phyloP scores from a whole-genome alignment of 1,140 invertebrate genomes.

The Apis laboriosa region DNA sequence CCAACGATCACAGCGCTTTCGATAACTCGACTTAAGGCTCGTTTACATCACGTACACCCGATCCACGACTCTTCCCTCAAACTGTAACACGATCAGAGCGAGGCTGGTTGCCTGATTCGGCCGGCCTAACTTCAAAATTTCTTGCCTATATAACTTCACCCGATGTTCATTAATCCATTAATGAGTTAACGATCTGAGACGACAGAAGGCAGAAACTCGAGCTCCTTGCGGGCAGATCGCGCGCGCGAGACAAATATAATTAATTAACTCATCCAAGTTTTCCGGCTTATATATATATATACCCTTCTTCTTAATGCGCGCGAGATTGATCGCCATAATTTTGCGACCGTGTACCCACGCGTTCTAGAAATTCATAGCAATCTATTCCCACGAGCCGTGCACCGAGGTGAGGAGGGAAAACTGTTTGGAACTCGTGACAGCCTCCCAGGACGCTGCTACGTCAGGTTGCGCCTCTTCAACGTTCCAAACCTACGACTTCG shows the following conservation, averaged over 20 bases:
- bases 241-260: constrained; percentile 35
- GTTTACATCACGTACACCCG: neutral
- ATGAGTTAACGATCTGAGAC: constrained; percentile 32
- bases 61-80: neutral
- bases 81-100: neutral
- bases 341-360: neutral
- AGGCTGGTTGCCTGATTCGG: neutral
- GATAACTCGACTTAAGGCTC: neutral
- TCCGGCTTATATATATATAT: neutral
- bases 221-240: neutral
- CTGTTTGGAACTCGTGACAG: constrained; percentile 1
- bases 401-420: neutral
- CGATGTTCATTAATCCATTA: constrained; percentile 21
- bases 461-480: constrained; percentile 3
- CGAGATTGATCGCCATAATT: constrained; percentile 37
- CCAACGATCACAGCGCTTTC: too few species aligned
- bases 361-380: neutral
- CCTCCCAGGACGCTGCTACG: neutral
- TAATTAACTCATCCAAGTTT: constrained; percentile 40
- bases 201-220: constrained; percentile 2
- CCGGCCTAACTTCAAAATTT: neutral
- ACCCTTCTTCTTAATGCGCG: constrained; percentile 12
- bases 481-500: constrained; percentile 21
- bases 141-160: neutral
- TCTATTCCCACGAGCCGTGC: neutral